phyloP scores from a whole-genome alignment of 2,113 vertebrate species.

The Tylochromis polylepis region DNA sequence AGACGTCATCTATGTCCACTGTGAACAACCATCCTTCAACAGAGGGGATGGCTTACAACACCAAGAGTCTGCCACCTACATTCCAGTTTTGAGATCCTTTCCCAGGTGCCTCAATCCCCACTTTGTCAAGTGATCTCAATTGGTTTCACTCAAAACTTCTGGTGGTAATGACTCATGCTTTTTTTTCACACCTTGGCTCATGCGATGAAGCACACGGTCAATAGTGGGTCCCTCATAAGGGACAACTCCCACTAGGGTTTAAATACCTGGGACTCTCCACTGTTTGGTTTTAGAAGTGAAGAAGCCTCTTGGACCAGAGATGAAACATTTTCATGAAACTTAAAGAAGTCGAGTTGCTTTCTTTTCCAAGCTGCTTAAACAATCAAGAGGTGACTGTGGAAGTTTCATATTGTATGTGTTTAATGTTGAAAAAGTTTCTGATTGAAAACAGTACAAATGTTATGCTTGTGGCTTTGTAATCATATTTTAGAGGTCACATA shows the following conservation, averaged over 20 bases:
- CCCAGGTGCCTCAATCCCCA: too few species aligned
- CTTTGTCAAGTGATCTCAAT: too few species aligned
- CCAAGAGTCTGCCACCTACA: too few species aligned
- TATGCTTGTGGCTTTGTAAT: not conserved
- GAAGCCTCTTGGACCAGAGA: not conserved
- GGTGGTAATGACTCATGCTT: not conserved
- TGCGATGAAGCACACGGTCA: not conserved
- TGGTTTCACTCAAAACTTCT: rapidly evolving
- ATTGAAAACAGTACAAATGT: not conserved
- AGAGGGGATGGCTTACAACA: too few species aligned
- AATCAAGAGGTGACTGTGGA: not conserved
- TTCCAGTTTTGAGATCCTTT: too few species aligned
- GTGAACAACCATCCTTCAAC: too few species aligned
- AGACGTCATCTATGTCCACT: too few species aligned
- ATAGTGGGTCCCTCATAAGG: rapidly evolving
- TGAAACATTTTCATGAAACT: not conserved
- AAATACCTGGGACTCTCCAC: not conserved
- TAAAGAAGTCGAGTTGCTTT: not conserved
- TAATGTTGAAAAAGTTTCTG: not conserved
- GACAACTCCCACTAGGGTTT: not conserved
- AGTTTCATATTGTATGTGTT: not conserved
- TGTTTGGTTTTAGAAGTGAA: not conserved
- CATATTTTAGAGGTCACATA: not conserved
- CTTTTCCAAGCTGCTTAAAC: not conserved
- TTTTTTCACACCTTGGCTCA: not conserved